Conservation (phyloP, 2,797 vertebrate species). For the Schizothorax lantsangensis region DNA sequence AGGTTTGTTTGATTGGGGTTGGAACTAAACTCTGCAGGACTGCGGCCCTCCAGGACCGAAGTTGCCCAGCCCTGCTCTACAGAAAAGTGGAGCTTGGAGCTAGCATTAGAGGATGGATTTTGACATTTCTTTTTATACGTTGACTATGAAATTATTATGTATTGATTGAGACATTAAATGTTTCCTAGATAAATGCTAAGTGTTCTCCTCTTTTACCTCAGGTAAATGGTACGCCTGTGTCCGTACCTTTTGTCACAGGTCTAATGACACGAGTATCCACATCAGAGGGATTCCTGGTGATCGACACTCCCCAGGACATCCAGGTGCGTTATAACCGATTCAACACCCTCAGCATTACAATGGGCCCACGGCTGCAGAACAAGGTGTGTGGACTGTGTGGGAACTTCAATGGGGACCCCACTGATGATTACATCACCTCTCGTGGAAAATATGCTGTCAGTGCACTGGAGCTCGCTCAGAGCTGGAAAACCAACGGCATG, state of each 20-base stretch:
- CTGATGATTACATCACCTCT: constrained; percentile 92
- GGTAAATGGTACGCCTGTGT: constrained; percentile 95
- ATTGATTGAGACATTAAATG: not conserved
- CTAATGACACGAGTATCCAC: constrained; percentile 93
- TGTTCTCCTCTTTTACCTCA: constrained; percentile 62
- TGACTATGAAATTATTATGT: not conserved
- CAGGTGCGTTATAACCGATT: constrained; percentile 95
- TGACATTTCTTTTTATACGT: not conserved
- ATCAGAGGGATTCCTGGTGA: constrained; percentile 94
- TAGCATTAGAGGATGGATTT: not conserved
- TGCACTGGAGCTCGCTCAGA: constrained; percentile 94
- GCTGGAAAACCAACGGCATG: constrained; percentile 99
- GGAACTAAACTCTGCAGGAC: too few relatives aligned
- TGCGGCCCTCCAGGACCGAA: too few relatives aligned
- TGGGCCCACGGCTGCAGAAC: constrained; percentile 94
- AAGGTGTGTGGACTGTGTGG: constrained; percentile 97
- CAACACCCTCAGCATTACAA: constrained; percentile 92
- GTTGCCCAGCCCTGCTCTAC: not conserved
- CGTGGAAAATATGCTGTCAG: constrained; percentile 90
- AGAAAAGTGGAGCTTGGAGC: not conserved
- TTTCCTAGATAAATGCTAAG: not conserved
- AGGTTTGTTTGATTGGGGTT: too few relatives aligned
- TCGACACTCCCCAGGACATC: constrained; percentile 96
- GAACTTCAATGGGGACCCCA: constrained; percentile 94
- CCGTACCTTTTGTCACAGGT: constrained; percentile 92